These are phyloP conservation scores for Bufotes viridis DNA, from an alignment of 2,797 vertebrate species.

Conservation along the genomic window DNA sequence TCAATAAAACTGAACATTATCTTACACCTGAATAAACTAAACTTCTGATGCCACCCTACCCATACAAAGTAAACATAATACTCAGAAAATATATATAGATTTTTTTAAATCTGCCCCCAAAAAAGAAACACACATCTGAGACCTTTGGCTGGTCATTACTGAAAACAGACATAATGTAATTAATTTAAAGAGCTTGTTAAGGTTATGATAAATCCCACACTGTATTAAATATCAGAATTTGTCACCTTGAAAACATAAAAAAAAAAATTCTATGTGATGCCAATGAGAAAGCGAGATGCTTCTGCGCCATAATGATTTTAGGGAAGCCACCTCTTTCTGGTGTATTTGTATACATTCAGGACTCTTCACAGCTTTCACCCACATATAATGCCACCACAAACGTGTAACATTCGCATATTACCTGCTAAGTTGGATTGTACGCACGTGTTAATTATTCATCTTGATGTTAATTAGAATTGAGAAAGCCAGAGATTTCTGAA, in stretches of 20 bases:
- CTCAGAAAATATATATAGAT: too few relatives aligned
- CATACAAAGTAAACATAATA: too few relatives aligned
- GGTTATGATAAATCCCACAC: neutral
- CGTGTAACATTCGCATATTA: constrained; percentile 47
- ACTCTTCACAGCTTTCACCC: neutral
- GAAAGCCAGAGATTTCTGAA: constrained; percentile 50
- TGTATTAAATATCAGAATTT: neutral
- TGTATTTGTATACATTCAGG: neutral
- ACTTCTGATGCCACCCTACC: too few relatives aligned
- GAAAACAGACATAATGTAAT: too few relatives aligned
- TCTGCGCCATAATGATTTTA: neutral
- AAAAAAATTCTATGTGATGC: neutral
- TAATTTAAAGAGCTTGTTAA: neutral
- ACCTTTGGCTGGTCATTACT: too few relatives aligned
- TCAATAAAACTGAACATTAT: too few relatives aligned
- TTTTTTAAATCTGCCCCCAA: too few relatives aligned
- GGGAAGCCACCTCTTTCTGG: neutral
- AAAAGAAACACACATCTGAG: too few relatives aligned
- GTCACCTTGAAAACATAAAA: neutral
- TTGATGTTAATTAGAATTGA: constrained; percentile 56
- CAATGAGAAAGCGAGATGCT: neutral
- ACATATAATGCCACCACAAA: neutral
- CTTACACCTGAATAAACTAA: too few relatives aligned
- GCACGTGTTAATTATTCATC: constrained; percentile 58
- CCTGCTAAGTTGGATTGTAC: constrained; percentile 37